A percentile compares a stretch with the other conserved stretches of the same genome.
Evolutionary conservation across 2,797 vertebrate species (phyloP).

Genomic region (Cuculus canorus): DNA sequence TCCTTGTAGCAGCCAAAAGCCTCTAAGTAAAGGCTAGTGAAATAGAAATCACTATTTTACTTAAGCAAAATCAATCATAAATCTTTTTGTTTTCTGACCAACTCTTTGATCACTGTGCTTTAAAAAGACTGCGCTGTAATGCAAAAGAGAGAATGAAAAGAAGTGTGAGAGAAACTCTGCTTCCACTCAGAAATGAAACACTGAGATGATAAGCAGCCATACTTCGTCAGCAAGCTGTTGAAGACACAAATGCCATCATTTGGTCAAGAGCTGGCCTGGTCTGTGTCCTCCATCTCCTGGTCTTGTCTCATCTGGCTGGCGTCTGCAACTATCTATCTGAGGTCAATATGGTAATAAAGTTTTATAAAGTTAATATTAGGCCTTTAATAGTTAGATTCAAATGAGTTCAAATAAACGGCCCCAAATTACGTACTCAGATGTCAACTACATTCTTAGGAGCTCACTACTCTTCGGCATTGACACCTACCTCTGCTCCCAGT

Average conservation of each 20-base stretch:
- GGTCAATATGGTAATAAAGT: not conserved
- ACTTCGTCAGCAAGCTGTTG: conserved; percentile 36
- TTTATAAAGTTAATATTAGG: not conserved
- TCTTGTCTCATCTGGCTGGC: not conserved
- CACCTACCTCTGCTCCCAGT: rapidly evolving
- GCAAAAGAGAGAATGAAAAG: conserved; percentile 63
- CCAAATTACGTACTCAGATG: not conserved
- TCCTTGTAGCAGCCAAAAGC: conserved; percentile 62
- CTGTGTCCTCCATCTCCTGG: not conserved
- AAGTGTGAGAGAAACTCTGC: conserved; percentile 60
- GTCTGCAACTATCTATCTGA: not conserved
- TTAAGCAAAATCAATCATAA: conserved; percentile 73
- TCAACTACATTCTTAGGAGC: not conserved
- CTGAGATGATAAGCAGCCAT: conserved; percentile 50
- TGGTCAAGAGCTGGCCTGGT: not conserved
- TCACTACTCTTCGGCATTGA: not conserved
- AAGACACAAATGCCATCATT: not conserved
- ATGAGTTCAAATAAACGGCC: not conserved
- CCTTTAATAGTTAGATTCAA: not conserved
- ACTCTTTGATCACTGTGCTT: conserved; percentile 70
- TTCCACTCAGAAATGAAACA: conserved; percentile 59
- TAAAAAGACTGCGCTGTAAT: conserved; percentile 30
- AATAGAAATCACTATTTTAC: conserved; percentile 70
- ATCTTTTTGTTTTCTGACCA: conserved; percentile 71
- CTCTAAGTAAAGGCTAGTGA: conserved; percentile 65